Evolutionary conservation across 2,888 invertebrate genomes (phyloP).

Genomic region (Drosophila kanekoi): DNA sequence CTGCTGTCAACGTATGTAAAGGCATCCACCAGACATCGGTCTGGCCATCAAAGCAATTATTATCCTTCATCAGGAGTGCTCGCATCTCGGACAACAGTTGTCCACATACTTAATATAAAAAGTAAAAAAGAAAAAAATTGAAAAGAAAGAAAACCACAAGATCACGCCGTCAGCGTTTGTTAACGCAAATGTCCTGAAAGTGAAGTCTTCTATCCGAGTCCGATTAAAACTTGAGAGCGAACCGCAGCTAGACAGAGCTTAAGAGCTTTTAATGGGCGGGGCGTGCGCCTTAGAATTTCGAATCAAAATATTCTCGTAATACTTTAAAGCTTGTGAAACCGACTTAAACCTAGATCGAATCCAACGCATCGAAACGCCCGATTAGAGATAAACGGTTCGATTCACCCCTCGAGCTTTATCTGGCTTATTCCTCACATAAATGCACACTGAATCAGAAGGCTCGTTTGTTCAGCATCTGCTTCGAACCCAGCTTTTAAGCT

Average conservation of each 20-base stretch:
- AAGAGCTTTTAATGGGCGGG: not conserved
- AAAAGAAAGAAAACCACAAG: constrained; percentile 23
- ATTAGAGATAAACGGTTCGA: no score
- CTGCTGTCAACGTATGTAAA: constrained; percentile 58
- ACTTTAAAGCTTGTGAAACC: no score
- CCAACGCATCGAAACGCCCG: no score
- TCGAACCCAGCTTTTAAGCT: no score
- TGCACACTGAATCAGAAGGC: no score
- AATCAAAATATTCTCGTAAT: no score
- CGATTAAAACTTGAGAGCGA: no score
- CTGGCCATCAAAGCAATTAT: constrained; percentile 66
- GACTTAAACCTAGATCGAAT: no score
- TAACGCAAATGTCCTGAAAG: constrained; percentile 9
- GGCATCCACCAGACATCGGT: constrained; percentile 37
- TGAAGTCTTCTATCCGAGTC: not conserved
- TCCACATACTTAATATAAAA: constrained; percentile 18
- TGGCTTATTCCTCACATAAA: no score
- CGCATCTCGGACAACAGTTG: constrained; percentile 52
- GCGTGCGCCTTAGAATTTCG: no score
- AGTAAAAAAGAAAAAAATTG: not conserved
- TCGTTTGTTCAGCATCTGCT: no score
- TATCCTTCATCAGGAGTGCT: constrained; percentile 56
- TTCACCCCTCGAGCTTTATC: no score
- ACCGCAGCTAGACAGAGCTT: not conserved
- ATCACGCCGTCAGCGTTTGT: constrained; percentile 15